These are phyloP conservation scores for Gadopsis bispinosus DNA, from an alignment of 2,797 vertebrate genomes.

Conservation along the genomic window DNA sequence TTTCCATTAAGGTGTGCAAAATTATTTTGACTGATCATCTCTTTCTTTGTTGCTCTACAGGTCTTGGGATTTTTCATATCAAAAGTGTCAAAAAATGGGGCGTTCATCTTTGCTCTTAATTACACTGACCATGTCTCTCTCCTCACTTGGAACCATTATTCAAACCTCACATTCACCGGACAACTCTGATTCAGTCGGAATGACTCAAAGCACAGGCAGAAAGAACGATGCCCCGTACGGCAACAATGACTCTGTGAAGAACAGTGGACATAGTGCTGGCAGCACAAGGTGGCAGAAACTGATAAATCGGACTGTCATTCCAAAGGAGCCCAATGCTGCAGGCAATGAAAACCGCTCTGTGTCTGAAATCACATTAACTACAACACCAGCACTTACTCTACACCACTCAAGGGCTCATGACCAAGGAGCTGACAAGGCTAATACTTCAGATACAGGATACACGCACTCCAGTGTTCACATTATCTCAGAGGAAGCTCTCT, in stretches of 20 bases:
- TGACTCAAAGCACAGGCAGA: conserved; percentile 6
- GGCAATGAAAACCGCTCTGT: conserved; percentile 25
- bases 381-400: conserved; percentile 18
- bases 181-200: conserved; percentile 11
- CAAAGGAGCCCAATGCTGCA: conserved; percentile 12
- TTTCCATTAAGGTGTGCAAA: not conserved
- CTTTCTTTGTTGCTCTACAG: conserved; percentile 46
- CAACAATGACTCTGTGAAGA: conserved; percentile 36
- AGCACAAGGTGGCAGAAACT: conserved; percentile 16
- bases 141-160: conserved; percentile 56
- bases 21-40: not conserved
- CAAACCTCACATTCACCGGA: conserved; percentile 42
- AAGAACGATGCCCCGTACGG: conserved; percentile 5
- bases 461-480: conserved; percentile 19
- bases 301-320: conserved; percentile 1
- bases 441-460: conserved; percentile 45
- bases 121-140: conserved; percentile 33
- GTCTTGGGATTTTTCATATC: conserved; percentile 20
- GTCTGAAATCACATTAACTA: conserved; percentile 43
- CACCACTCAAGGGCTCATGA: conserved; percentile 23
- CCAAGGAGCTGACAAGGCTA: conserved; percentile 39
- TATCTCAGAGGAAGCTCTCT: conserved; percentile 36
- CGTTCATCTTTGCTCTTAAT: conserved; percentile 44
- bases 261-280: conserved; percentile 45
- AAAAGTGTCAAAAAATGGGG: conserved; percentile 56